Evolutionary conservation across 2,113 vertebrate species (phyloP).

Genomic region (Ammodytes dubius): DNA sequence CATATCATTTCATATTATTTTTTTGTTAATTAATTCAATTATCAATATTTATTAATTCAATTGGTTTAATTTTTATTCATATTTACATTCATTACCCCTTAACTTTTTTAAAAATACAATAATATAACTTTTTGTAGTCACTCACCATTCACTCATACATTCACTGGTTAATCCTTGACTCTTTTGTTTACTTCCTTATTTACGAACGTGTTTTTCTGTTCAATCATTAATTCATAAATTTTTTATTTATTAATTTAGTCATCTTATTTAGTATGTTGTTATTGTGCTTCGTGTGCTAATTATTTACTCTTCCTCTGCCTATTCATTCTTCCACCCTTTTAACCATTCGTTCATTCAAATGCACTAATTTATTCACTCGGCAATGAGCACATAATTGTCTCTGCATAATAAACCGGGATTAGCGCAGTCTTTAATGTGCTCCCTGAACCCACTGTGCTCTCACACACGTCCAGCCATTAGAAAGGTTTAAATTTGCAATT

Average conservation of each 20-base stretch:
- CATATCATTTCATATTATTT: neutral
- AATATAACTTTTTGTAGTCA: too few relatives aligned
- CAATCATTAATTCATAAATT: neutral
- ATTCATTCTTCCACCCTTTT: neutral
- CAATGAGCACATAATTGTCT: slow-evolving; percentile 29
- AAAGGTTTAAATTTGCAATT: neutral
- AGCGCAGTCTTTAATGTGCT: slow-evolving; percentile 13
- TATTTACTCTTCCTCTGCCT: neutral
- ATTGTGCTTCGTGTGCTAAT: neutral
- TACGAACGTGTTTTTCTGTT: neutral
- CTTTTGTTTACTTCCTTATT: neutral
- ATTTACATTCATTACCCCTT: too few relatives aligned
- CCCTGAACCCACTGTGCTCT: slow-evolving; percentile 6
- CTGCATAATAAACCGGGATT: slow-evolving; percentile 19
- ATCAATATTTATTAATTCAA: neutral
- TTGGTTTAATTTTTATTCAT: neutral
- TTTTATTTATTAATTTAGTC: neutral
- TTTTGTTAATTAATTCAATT: neutral
- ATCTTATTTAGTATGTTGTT: neutral
- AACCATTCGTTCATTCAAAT: neutral
- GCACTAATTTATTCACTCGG: neutral
- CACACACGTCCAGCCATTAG: neutral
- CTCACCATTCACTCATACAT: too few relatives aligned
- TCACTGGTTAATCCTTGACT: neutral
- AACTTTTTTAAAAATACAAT: too few relatives aligned